Base-by-base conservation (phyloP, 2,113 vertebrate species). In the Gopherus flavomarginatus region DNA sequence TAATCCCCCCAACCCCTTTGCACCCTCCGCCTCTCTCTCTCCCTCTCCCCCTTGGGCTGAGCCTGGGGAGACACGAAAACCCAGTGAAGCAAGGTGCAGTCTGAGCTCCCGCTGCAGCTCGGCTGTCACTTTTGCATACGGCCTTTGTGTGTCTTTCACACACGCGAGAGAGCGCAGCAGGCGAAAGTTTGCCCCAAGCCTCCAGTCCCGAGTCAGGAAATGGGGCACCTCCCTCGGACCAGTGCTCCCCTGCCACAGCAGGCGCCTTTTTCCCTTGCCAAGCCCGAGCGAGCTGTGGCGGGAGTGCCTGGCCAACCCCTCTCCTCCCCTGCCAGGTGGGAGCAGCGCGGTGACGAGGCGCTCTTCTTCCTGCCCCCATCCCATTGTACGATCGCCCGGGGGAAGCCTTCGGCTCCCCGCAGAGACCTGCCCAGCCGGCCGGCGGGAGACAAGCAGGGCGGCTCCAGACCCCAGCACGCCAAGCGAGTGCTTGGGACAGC, bases 381-480 rank as follows among this genome's bases (percentile, higher is more conserved):
- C 98, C 83, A 86, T 83, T 90, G 85, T 95, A 97, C 90, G 96
- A 89, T 81, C 97, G 97, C 96, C 44, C 81, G 87, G 92, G 94
- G 97, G 98, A 96, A 96, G 95, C 97, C 97, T 97, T 94, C 95
- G 95, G 96, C 92, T 95, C 91, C 89, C 84, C 94, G 13, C 89
- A 5, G 89, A 88, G 96, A 98, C 97, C 97, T 97, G 96, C 97
- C 94, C 42, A 95, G 83, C 95, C 95, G 81, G 96, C 96, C 16
- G 93, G 84, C 80, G 85, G 44, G 44, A 44, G 44, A 44, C 44
- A 44, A 44, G 44, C 44, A 44, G 44, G 44, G 44, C 44, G 44
- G 44, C 44, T 44, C 44, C 44, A 44, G 44, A 44, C 44, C 44
- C 44, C 44, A 44, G 44, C 44, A 44, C 44, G 44, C 44, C 44